Percentiles rank a stretch among this genome's conserved stretches.
Evolutionary conservation across 1,140 invertebrate genomes (phyloP).

Genomic region (Branchinecta lindahli): DNA sequence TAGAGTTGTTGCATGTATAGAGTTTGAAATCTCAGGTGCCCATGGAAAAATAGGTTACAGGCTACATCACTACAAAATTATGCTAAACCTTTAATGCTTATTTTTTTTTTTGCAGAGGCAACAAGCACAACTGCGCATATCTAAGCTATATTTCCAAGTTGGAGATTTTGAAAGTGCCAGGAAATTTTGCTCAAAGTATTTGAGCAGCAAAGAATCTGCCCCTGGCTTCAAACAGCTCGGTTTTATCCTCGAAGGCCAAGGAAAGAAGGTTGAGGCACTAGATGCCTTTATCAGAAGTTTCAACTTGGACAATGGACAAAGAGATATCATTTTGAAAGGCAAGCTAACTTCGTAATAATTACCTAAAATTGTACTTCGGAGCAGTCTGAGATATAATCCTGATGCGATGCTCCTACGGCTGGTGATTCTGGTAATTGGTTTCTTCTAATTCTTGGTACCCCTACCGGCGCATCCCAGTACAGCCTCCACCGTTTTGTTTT

Average conservation of each 20-base stretch:
- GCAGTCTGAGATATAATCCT: no score
- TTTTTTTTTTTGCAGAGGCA: not conserved
- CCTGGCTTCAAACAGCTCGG: not conserved
- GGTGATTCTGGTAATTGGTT: not conserved
- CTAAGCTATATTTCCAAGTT: constrained; percentile 1
- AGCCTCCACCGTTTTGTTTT: not conserved
- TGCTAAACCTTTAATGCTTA: no score
- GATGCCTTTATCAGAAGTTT: not conserved
- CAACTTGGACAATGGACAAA: not conserved
- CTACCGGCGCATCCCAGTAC: not conserved
- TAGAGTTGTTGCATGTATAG: no score
- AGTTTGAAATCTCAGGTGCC: no score
- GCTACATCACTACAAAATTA: no score
- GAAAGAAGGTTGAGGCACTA: not conserved
- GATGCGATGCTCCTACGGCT: not conserved
- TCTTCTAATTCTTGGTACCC: not conserved
- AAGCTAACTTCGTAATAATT: not conserved
- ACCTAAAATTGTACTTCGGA: no score
- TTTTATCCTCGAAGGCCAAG: not conserved
- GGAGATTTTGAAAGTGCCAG: not conserved
- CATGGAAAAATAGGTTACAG: no score
- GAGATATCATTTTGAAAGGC: not conserved
- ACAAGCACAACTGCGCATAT: not conserved
- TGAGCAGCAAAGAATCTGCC: not conserved
- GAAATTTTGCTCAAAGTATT: not conserved